Evolutionary conservation across 37 sponge, comb jelly and placozoan species (phyloP), one percentile per base, ranked within the genome.

Genomic region (Axinella damicornis): DNA sequence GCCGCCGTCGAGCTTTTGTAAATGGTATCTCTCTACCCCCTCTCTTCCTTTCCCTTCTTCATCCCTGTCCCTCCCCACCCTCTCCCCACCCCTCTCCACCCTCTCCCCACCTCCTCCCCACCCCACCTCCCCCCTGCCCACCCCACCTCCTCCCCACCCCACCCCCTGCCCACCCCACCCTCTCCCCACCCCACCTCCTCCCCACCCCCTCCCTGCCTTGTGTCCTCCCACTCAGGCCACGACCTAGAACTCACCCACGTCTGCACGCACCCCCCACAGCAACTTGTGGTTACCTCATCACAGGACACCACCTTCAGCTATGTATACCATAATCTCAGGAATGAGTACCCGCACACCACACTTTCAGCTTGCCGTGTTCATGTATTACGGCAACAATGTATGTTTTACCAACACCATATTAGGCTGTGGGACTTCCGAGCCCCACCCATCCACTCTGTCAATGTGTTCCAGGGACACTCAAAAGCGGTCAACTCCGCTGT

Each of bases 381-480:
- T 12, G 6, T 46, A 46, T 46, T 46, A 46, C 9, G 46, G 9
- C 46, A 46, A 46, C 4, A 12, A 46, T 46, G 6, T 46, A 9
- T 46, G 9, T 46, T 46, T 46, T 46, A 9, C 9, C n/a, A 46
- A 46, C 46, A 12, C 9, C 9, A 46, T 46, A 46, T 9, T 46
- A 46, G 46, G 46, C 9, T 96, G 35, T 96, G 97, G 90, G 97
- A 96, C 85, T 91, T 96, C 87, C 53, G 97, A 36, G 83, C 92
- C 19, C 89, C 94, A 1, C 84, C 89, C 71, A 91, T 94, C 27
- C 97, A 96, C 70, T 88, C 94, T 15, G 97, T 96, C 64, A 94
- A 94, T 55, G 94, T 96, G 22, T 94, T 94, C 66, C 97, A 96
- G 71, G 97, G 94, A 38, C 97, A 96, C 85, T 91, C 94, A 24